Evolutionary conservation across 2,888 invertebrate species (phyloP).

Genomic region (Kuschelorhynchus macadamiae): DNA sequence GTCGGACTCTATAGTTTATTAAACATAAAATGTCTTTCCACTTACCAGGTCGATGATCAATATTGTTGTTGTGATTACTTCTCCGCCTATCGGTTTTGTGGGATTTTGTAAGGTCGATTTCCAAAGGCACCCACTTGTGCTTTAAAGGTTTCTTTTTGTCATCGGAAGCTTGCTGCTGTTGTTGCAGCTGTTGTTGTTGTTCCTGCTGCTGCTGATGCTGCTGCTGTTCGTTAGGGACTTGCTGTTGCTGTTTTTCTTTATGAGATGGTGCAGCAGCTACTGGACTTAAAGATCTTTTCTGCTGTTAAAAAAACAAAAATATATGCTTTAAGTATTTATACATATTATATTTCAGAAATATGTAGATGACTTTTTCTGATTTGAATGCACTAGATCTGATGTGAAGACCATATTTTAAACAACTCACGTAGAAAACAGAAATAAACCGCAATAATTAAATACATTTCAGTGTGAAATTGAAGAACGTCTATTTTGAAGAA

Average conservation of each 20-base stretch:
- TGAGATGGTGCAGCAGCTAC: slow-evolving; percentile 42
- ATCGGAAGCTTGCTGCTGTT: slow-evolving; percentile 65
- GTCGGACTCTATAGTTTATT: too few relatives aligned
- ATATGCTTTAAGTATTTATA: too few relatives aligned
- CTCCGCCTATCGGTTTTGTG: slow-evolving; percentile 76
- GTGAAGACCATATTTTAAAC: too few relatives aligned
- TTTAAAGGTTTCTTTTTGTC: slow-evolving; percentile 71
- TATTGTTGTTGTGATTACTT: slow-evolving; percentile 49
- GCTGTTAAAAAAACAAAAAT: slow-evolving; percentile 45
- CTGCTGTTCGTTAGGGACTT: slow-evolving; percentile 62
- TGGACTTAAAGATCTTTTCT: slow-evolving; percentile 51
- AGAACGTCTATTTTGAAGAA: too few relatives aligned
- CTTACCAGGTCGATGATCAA: slow-evolving; percentile 37
- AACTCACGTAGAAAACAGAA: too few relatives aligned
- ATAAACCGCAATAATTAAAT: too few relatives aligned
- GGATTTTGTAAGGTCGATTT: slow-evolving; percentile 85
- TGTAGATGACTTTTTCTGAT: too few relatives aligned
- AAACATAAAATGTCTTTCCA: too few relatives aligned
- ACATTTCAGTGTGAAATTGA: too few relatives aligned
- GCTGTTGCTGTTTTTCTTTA: slow-evolving; percentile 59
- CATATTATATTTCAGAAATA: too few relatives aligned
- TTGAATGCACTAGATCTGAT: too few relatives aligned
- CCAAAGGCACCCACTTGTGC: slow-evolving; percentile 94
- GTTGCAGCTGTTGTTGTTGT: slow-evolving; percentile 38
- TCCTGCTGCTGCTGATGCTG: too few relatives aligned